These are phyloP conservation scores for Apodemus agrarius DNA, from an alignment of 2,797 vertebrate species.

Conservation along the genomic window DNA sequence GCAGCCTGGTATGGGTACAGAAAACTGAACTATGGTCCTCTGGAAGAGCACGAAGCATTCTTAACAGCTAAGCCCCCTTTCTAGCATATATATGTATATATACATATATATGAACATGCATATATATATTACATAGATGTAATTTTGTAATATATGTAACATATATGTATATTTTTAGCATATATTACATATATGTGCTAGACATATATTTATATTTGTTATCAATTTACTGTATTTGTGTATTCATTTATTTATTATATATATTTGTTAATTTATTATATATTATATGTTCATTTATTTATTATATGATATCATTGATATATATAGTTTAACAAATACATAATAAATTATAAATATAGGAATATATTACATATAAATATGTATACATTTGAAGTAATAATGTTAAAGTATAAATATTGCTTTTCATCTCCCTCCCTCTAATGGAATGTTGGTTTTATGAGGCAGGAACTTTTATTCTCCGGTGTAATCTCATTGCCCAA, in stretches of 20 bases:
- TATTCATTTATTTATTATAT: too few species aligned
- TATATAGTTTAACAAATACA: neutral
- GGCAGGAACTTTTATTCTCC: neutral
- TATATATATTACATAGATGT: too few species aligned
- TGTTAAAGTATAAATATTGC: neutral
- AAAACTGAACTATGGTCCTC: neutral
- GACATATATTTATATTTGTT: too few species aligned
- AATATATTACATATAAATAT: neutral
- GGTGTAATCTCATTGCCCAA: neutral
- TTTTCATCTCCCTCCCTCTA: neutral
- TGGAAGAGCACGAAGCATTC: neutral
- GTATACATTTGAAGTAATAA: neutral
- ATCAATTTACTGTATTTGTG: too few species aligned
- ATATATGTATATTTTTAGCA: too few species aligned
- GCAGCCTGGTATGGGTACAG: neutral
- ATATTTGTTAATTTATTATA: too few species aligned
- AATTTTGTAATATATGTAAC: too few species aligned
- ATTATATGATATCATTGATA: too few species aligned
- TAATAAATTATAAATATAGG: neutral
- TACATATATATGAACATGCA: too few species aligned
- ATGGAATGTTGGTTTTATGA: neutral
- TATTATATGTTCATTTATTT: too few species aligned
- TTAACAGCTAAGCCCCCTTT: neutral
- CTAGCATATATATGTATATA: too few species aligned
- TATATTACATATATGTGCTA: too few species aligned